Evolutionary conservation across 1,140 invertebrate genomes (phyloP).

Genomic region (Zaprionus gabonicus): DNA sequence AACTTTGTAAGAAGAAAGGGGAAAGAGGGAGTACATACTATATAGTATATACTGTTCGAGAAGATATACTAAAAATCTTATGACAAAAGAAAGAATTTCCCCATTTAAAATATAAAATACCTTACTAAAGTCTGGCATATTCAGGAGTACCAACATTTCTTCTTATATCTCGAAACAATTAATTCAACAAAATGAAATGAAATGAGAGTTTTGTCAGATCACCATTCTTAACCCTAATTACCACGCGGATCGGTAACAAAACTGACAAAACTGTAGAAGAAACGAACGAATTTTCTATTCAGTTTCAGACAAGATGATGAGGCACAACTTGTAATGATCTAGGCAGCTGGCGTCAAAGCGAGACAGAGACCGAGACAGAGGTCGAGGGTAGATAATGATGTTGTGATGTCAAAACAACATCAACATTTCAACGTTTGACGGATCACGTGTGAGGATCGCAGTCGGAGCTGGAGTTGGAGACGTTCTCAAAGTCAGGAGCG

Average conservation of each 20-base stretch:
- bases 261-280: constrained; percentile 1
- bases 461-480: constrained; percentile 39
- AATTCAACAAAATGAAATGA: constrained; percentile 46
- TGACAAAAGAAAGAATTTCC: too few species aligned
- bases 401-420: constrained; percentile 81
- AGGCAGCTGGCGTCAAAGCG: constrained; percentile 6
- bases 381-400: constrained; percentile 71
- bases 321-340: constrained; percentile 49
- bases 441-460: constrained; percentile 73
- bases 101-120: background rate
- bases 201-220: constrained; percentile 32
- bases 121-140: background rate
- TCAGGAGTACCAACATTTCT: background rate
- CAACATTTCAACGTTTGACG: constrained; percentile 66
- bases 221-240: constrained; percentile 27
- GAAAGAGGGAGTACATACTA: background rate
- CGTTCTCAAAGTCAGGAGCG: constrained; percentile 19
- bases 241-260: constrained; percentile 47
- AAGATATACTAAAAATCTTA: too few species aligned
- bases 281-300: constrained; percentile 26
- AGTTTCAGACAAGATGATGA: constrained; percentile 58
- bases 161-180: background rate
- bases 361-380: constrained; percentile 9
- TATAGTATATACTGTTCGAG: too few species aligned
- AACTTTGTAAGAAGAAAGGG: background rate